These are phyloP conservation scores for Hydrolagus colliei DNA, from an alignment of 2,797 vertebrate genomes.

Conservation along the genomic window DNA sequence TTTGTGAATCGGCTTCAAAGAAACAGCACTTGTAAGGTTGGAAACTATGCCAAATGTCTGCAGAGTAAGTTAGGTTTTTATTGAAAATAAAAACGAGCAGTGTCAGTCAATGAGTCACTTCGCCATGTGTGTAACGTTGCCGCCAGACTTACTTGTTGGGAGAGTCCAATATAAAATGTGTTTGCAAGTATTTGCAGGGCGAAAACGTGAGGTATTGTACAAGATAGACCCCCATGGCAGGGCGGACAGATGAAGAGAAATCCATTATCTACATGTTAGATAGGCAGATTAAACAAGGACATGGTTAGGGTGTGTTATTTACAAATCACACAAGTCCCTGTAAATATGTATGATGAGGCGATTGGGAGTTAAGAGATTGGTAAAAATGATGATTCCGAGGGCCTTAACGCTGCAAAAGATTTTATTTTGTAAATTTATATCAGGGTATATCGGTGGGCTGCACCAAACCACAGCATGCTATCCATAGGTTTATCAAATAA, in stretches of 20 bases:
- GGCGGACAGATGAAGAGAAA: neutral
- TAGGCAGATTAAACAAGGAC: too few species aligned
- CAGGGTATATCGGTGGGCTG: neutral
- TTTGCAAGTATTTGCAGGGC: neutral
- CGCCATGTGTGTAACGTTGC: neutral
- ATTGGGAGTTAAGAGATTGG: neutral
- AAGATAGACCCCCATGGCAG: neutral
- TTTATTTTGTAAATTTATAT: neutral
- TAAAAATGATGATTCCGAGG: neutral
- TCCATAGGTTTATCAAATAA: neutral
- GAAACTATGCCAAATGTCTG: neutral
- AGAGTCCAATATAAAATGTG: neutral
- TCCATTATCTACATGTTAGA: neutral
- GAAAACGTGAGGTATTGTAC: neutral
- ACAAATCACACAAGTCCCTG: neutral
- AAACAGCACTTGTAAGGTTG: neutral
- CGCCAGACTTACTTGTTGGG: slow-evolving; percentile 16
- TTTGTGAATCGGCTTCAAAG: neutral
- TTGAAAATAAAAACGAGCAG: neutral
- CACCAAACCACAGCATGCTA: neutral
- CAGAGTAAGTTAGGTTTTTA: neutral
- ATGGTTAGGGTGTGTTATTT: neutral
- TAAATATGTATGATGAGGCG: neutral
- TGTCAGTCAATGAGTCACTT: slow-evolving; percentile 6
- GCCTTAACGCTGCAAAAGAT: neutral